phyloP scores from a whole-genome alignment of 2,888 invertebrate genomes.

The Galeopsomyia nigrocyanea region DNA sequence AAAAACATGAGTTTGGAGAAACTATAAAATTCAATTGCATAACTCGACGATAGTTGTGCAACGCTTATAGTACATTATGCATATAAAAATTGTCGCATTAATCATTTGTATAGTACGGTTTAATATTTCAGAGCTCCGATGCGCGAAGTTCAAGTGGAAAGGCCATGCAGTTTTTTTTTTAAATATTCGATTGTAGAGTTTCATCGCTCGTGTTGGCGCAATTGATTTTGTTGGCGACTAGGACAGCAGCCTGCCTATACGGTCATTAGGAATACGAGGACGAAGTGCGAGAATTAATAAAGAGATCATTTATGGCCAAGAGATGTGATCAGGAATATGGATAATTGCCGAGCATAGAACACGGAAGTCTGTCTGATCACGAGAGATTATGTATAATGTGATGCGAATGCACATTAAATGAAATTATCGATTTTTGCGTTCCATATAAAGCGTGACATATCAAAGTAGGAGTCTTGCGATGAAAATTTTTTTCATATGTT shows the following conservation, averaged over 20 bases:
- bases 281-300: background rate
- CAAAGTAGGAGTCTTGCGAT: too few relatives aligned
- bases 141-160: slow-evolving; percentile 3
- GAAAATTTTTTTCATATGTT: too few relatives aligned
- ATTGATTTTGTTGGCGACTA: slow-evolving; percentile 56
- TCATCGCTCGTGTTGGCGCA: slow-evolving; percentile 37
- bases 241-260: slow-evolving; percentile 44
- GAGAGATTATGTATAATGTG: too few relatives aligned
- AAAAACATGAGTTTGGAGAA: too few relatives aligned
- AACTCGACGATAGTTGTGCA: background rate
- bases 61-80: slow-evolving; percentile 1
- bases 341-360: too few relatives aligned
- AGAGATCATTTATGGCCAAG: slow-evolving; percentile 2
- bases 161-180: slow-evolving; percentile 33
- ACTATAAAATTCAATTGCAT: too few relatives aligned
- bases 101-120: background rate
- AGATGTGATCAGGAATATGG: too few relatives aligned
- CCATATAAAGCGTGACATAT: too few relatives aligned
- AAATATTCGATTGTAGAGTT: too few relatives aligned
- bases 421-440: too few relatives aligned
- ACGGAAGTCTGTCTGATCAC: too few relatives aligned
- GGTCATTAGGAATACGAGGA: slow-evolving; percentile 50
- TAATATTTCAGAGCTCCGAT: background rate
- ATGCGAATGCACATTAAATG: too few relatives aligned
- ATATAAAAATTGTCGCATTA: background rate